These are phyloP conservation scores for Ptychochromis oligacanthus DNA, from an alignment of 2,113 vertebrate species.

Conservation along the genomic window DNA sequence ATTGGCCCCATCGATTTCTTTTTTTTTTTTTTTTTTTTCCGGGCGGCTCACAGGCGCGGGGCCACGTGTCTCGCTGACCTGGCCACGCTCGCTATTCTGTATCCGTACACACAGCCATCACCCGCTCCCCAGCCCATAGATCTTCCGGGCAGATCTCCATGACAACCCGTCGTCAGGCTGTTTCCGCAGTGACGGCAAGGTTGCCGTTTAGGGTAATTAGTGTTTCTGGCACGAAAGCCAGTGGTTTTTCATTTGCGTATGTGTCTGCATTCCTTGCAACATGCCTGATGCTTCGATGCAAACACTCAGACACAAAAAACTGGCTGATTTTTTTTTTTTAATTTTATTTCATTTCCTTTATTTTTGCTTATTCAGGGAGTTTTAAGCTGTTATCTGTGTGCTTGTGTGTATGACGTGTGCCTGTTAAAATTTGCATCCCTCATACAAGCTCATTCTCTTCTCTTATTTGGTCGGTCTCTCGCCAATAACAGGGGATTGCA, in stretches of 20 bases:
- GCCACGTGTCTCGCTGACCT: constrained; percentile 46
- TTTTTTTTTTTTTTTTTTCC: neutral
- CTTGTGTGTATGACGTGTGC: constrained; percentile 25
- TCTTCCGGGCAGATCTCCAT: constrained; percentile 64
- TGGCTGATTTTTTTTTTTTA: neutral
- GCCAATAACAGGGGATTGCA: constrained; percentile 26
- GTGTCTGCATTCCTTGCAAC: constrained; percentile 29
- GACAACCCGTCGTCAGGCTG: constrained; percentile 59
- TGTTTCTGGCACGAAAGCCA: constrained; percentile 29
- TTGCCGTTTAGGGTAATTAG: constrained; percentile 43
- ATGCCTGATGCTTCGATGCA: neutral
- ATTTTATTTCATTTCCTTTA: neutral
- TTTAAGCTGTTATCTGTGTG: constrained; percentile 3
- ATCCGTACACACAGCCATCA: constrained; percentile 18
- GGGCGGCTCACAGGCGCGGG: neutral
- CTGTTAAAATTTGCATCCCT: constrained; percentile 47
- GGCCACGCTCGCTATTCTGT: constrained; percentile 45
- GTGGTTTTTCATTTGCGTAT: constrained; percentile 5
- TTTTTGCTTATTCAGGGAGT: neutral
- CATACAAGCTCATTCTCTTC: constrained; percentile 36
- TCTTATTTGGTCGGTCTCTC: constrained; percentile 42
- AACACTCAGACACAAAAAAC: neutral
- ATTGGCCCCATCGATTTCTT: constrained; percentile 61
- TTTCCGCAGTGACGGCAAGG: constrained; percentile 50
- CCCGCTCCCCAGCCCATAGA: constrained; percentile 44